Evolutionary conservation across 2,113 vertebrate genomes (phyloP), one percentile per base, ranked within the genome.

Genomic region (Eudyptes chrysolophus): DNA sequence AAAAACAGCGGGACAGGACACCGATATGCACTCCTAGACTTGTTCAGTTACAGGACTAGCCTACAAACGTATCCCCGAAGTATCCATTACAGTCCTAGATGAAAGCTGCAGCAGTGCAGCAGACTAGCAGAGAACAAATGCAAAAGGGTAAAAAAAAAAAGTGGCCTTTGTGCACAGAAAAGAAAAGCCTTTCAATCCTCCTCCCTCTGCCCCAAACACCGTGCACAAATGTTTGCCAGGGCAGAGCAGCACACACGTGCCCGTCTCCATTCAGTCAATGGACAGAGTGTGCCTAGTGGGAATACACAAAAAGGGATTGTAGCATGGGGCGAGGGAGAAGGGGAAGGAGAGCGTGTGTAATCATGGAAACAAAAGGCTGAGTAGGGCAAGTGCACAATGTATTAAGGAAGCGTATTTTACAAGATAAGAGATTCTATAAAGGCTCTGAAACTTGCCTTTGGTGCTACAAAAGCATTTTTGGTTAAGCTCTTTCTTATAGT

Each of bases 121-220:
- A 9, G 21, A n/a, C 44, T 8, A 61, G 79, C 77, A 69, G 70
- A 57, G 75, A 70, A 52, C 34, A 57, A 89, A 57, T 1, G 7
- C 75, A 71, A 16, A 71, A 12, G 40, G 16, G 25, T 14, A 32
- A 57, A 57, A 57, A 57, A 57, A 29, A 1, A 24, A 3, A 27
- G 48, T 12, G 90, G 60, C 85, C 91, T 96, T 65, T 75, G 84
- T 54, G 92, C 49, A n/a, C 20, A 29, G 72, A 44, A 26, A 55
- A 94, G 68, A 40, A 87, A 86, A 70, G 79, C 84, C 40, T 92
- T 61, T 36, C 90, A 21, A 40, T 51, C 74, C 36, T 48, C 58
- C 64, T 55, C 29, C 30, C 16, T 46, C 15, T 3, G 9, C 32
- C 38, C 10, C 0, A 0, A 61, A 16, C 1, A 13, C 74, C 2